Evolutionary conservation across 2,113 vertebrate species (phyloP).

Genomic region (Scomber scombrus): DNA sequence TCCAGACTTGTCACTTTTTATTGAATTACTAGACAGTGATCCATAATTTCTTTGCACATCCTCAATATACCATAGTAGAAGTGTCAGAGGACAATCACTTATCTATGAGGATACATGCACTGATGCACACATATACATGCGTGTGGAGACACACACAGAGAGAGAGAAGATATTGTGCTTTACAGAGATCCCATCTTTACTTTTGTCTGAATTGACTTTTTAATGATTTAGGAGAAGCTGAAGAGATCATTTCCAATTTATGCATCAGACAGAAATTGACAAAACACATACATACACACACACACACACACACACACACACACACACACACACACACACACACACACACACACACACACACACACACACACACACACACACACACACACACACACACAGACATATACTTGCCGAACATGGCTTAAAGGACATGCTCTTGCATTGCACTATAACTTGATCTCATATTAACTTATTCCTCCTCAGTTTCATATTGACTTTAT

Average conservation of each 20-base stretch:
- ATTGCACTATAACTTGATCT: slow-evolving; percentile 48
- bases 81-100: slow-evolving; percentile 52
- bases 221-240: slow-evolving; percentile 35
- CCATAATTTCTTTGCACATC: slow-evolving; percentile 60
- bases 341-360: background rate
- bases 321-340: slow-evolving; percentile 50
- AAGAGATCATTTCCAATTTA: slow-evolving; percentile 16
- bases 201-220: slow-evolving; percentile 49
- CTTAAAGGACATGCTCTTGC: slow-evolving; percentile 49
- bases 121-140: slow-evolving; percentile 50
- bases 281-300: slow-evolving; percentile 38
- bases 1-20: slow-evolving; percentile 68
- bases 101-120: slow-evolving; percentile 77
- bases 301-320: slow-evolving; percentile 45
- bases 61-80: slow-evolving; percentile 52
- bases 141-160: slow-evolving; percentile 33
- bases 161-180: slow-evolving; percentile 78
- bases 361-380: slow-evolving; percentile 46
- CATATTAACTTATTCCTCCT: slow-evolving; percentile 30
- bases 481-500: slow-evolving; percentile 30
- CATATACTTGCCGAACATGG: slow-evolving; percentile 10
- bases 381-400: slow-evolving; percentile 38
- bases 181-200: slow-evolving; percentile 57
- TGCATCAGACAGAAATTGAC: slow-evolving; percentile 2
- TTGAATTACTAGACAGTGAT: slow-evolving; percentile 72